Base-by-base conservation (phyloP, 2,888 invertebrate species). In the Cristatella mucedo region DNA sequence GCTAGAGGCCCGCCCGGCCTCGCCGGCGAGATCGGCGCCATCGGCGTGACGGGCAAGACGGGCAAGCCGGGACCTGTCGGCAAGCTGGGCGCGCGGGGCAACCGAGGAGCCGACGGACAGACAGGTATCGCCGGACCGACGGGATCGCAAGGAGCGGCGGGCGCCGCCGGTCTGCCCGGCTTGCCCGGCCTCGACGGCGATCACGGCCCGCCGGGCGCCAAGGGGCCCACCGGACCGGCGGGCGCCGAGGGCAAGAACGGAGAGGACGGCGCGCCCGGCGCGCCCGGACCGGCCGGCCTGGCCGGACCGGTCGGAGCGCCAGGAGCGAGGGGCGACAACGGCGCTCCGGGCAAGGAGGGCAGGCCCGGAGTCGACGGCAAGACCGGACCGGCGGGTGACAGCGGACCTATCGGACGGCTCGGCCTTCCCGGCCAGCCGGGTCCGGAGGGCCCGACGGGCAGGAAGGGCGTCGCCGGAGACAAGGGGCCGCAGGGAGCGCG, bases 241-340 rank as follows among this genome's bases (percentile, higher is more conserved):
- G 45, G 45, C 11, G 18, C n/a, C 13, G 18, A 31, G 19, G 45
- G 45, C 9, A 21, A 34, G 15, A 21, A 19, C 2, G 44, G 44
- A 18, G 31, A 21, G 16, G 31, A 29, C 19, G 44, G 44, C 19
- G 33, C 32, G 22, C 37, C 33, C 4, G 44, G 44, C n/a, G 15
- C 21, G 9, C 41, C 30, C 9, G 44, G 44, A 9, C 33, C 33
- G 33, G 24, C 29, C 5, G 44, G 44, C 11, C 16, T 21, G n/a
- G 15, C 21, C 18, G 44, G 44, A 24, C 19, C 29, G 24, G 15
- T 32, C 20, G 46, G 46, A 19, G 36, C 38, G 33, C 41, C 38
- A 21, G 46, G 46, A 7, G 31, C 22, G 29, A 16, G 21, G 13
- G 43, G 43, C 16, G 29, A 29, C 15, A 21, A 39, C 30, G 44